Evolutionary conservation across 2,797 vertebrate species (phyloP).

Genomic region (Phalloptychus januarius): DNA sequence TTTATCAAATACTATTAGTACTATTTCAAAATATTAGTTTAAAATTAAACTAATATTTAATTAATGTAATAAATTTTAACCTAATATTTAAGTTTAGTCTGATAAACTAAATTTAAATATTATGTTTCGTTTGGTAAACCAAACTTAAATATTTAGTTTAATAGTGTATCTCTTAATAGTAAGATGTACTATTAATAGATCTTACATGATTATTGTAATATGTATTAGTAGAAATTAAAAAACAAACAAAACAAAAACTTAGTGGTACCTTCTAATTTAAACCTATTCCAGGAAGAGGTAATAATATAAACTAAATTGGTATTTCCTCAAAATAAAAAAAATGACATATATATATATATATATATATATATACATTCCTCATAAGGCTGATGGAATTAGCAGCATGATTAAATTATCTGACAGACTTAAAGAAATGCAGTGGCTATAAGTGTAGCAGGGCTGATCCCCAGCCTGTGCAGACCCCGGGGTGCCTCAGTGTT

Average conservation of each 20-base stretch:
- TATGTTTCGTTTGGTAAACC: too few relatives aligned
- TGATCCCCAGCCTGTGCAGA: constrained; percentile 48
- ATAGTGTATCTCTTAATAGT: too few relatives aligned
- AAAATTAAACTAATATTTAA: too few relatives aligned
- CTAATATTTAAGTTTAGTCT: too few relatives aligned
- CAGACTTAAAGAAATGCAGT: constrained; percentile 24
- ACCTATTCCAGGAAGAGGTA: not conserved
- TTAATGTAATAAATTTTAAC: too few relatives aligned
- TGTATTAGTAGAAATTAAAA: not conserved
- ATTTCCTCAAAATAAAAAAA: not conserved
- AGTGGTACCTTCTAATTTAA: not conserved
- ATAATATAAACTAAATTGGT: constrained; percentile 9
- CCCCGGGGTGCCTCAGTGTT: constrained; percentile 68
- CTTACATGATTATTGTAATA: not conserved
- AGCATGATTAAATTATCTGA: constrained; percentile 44
- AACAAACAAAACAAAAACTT: not conserved
- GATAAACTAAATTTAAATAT: too few relatives aligned
- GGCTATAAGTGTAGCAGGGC: constrained; percentile 18
- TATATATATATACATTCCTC: constrained; percentile 2
- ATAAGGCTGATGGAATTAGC: constrained; percentile 27
- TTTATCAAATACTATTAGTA: not conserved
- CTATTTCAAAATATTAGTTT: not conserved
- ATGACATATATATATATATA: too few relatives aligned
- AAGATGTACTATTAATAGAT: too few relatives aligned
- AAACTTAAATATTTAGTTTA: too few relatives aligned